Evolutionary conservation across 2,113 vertebrate species (phyloP).

Genomic region (Platycercus adscitus): DNA sequence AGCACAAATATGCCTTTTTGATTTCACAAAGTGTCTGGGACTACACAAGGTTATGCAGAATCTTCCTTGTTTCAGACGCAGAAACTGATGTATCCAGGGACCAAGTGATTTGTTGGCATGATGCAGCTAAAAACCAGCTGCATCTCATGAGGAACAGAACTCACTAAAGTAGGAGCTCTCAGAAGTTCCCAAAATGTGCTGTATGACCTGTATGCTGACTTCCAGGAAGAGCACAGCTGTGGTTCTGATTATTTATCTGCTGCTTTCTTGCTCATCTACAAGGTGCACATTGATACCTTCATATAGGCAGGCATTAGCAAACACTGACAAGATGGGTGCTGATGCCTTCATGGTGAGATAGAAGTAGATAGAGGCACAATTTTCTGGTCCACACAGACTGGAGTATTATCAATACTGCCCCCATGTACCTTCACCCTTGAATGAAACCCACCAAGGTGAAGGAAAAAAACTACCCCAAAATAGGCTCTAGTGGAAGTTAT

Average conservation of each 20-base stretch:
- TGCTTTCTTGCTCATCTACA: not conserved
- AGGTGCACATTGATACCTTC: not conserved
- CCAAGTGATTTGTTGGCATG: not conserved
- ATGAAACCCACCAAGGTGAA: not conserved
- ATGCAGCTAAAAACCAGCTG: not conserved
- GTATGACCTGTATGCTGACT: not conserved
- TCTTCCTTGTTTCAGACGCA: not conserved
- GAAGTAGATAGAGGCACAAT: not conserved
- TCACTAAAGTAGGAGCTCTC: not conserved
- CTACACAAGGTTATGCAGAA: not conserved
- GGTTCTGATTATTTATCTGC: not conserved
- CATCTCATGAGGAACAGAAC: not conserved
- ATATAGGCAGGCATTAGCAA: not conserved
- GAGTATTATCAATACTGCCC: not conserved
- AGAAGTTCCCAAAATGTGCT: not conserved
- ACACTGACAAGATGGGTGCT: not conserved
- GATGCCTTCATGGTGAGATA: not conserved
- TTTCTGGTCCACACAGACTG: not conserved
- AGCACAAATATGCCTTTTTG: not conserved
- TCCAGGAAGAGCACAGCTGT: not conserved
- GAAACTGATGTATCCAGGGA: not conserved
- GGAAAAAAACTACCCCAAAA: not conserved
- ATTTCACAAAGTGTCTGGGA: not conserved
- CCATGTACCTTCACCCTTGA: not conserved
- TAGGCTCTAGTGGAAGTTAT: not conserved